These are phyloP conservation scores for Zosterops hypoxanthus DNA, from an alignment of 2,113 vertebrate genomes.

Conservation along the genomic window DNA sequence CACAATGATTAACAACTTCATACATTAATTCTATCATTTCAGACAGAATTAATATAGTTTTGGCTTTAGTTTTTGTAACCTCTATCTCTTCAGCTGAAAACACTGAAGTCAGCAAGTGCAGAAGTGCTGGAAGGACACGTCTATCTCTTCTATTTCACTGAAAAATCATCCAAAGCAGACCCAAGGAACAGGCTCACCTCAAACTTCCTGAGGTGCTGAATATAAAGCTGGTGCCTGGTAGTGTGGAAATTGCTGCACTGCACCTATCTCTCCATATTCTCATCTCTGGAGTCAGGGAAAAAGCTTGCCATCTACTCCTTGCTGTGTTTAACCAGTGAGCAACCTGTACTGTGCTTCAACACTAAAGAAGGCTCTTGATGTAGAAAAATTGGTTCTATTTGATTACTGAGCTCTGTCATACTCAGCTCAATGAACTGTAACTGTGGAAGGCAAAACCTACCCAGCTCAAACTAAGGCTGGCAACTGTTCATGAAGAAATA, in stretches of 20 bases:
- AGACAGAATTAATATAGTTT: not conserved
- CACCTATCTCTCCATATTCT: fast-evolving
- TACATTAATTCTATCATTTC: not conserved
- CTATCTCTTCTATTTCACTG: not conserved
- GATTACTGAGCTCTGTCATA: not conserved
- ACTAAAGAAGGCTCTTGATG: not conserved
- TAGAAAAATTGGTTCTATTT: not conserved
- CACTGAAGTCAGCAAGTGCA: not conserved
- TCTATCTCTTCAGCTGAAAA: not conserved
- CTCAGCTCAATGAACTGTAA: not conserved
- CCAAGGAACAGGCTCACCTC: not conserved
- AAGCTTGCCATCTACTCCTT: not conserved
- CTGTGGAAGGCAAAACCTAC: not conserved
- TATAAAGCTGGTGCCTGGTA: not conserved
- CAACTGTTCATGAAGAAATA: not conserved
- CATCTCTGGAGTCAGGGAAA: not conserved
- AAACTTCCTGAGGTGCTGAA: not conserved
- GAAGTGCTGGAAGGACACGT: fast-evolving
- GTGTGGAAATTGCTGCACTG: not conserved
- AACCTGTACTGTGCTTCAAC: not conserved
- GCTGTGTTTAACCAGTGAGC: not conserved
- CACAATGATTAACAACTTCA: not conserved
- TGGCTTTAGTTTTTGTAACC: not conserved
- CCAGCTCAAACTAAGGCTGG: not conserved
- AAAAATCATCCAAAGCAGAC: not conserved